phyloP scores from a whole-genome alignment of 2,113 vertebrate genomes.

The Microcebus jonahi region DNA sequence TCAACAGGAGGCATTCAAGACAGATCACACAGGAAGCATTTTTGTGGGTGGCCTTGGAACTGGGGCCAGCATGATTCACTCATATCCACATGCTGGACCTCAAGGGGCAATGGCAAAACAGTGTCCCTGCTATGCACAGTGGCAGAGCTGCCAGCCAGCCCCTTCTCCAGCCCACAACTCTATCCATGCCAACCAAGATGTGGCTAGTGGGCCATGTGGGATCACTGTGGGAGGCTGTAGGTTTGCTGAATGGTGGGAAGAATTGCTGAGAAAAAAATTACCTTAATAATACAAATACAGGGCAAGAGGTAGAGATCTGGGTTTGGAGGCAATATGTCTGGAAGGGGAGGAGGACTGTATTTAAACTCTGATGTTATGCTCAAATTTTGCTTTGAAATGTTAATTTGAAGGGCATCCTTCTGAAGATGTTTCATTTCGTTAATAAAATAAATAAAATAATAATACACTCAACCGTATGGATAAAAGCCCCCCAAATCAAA shows the following conservation, averaged over 20 bases:
- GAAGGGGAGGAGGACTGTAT: background rate
- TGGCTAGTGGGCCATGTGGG: background rate
- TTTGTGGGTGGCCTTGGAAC: conserved; percentile 13
- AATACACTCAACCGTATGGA: background rate
- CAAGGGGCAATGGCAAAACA: background rate
- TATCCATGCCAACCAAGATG: background rate
- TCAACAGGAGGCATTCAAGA: background rate
- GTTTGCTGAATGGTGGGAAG: background rate
- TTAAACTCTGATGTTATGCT: background rate
- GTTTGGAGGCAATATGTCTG: background rate
- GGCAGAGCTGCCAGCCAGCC: background rate
- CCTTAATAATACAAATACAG: background rate
- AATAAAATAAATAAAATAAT: background rate
- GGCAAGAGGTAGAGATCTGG: background rate
- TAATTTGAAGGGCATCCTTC: background rate
- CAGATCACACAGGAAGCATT: background rate
- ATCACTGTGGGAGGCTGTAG: background rate
- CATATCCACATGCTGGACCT: background rate
- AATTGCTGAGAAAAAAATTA: background rate
- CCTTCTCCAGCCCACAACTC: background rate
- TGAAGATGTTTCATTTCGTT: background rate
- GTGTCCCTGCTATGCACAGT: background rate
- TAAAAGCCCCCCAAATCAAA: conserved; percentile 15
- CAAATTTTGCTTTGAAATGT: background rate
- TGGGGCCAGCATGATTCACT: background rate